Conservation (phyloP, 1,140 invertebrate species). For the Zophobas atratus region DNA sequence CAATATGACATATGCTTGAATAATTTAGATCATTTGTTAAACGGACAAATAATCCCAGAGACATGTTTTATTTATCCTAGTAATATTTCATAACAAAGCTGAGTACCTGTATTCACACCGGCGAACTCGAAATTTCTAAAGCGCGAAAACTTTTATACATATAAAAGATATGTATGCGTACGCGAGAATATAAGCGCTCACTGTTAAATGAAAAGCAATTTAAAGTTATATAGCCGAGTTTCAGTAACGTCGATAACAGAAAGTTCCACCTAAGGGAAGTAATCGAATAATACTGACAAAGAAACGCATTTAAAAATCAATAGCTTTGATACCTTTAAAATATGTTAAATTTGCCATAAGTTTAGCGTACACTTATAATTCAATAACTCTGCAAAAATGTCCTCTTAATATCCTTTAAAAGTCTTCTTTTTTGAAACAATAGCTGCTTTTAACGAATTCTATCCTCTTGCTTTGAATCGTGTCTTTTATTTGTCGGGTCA, state of each 20-base stretch:
- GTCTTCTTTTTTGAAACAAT: no score
- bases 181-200: conserved; percentile 25
- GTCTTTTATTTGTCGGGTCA: no score
- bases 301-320: conserved; percentile 42
- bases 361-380: conserved; percentile 5
- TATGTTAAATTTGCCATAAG: conserved; percentile 35
- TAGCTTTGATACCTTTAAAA: conserved; percentile 41
- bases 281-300: conserved; percentile 42
- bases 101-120: not conserved
- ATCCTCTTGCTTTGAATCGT: no score
- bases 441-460: no score
- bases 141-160: not conserved
- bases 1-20: conserved; percentile 25
- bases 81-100: conserved; percentile 13
- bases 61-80: conserved; percentile 20
- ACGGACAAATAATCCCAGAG: conserved; percentile 31
- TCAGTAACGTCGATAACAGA: conserved; percentile 42
- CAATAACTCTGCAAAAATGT: not conserved
- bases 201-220: conserved; percentile 42
- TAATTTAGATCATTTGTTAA: conserved; percentile 40
- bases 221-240: conserved; percentile 42
- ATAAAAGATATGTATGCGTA: conserved; percentile 25
- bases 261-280: conserved; percentile 41
- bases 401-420: no score
- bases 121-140: conserved; percentile 2